phyloP scores from a whole-genome alignment of 2,113 vertebrate genomes.

The Cottus gobio region DNA sequence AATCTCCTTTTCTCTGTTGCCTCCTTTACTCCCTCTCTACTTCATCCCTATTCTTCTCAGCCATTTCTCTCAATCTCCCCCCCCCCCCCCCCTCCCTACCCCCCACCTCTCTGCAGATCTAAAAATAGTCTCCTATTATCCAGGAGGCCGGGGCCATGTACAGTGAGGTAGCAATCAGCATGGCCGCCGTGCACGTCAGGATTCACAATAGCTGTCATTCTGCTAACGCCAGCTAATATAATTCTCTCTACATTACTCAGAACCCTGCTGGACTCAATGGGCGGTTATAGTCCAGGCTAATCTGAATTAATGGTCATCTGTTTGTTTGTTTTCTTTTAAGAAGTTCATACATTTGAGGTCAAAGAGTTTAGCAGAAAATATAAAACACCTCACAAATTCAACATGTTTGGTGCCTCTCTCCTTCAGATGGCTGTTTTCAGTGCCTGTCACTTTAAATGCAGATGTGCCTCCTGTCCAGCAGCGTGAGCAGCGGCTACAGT shows the following conservation, averaged over 20 bases:
- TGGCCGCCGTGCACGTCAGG: conserved; percentile 76
- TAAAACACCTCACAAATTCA: conserved; percentile 11
- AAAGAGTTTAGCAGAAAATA: conserved; percentile 7
- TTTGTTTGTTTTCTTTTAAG: conserved; percentile 24
- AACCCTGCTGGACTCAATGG: conserved; percentile 49
- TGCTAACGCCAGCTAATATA: conserved; percentile 75
- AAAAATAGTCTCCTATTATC: conserved; percentile 84
- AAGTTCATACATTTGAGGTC: conserved; percentile 22
- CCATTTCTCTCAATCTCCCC: conserved; percentile 42
- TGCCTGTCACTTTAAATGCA: conserved; percentile 25
- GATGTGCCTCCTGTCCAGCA: conserved; percentile 20
- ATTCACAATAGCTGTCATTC: conserved; percentile 80
- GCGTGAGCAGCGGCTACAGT: not conserved
- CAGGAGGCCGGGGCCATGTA: conserved; percentile 74
- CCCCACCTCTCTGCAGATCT: conserved; percentile 58
- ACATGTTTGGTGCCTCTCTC: not conserved
- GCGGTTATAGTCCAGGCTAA: conserved; percentile 53
- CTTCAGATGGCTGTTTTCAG: conserved; percentile 2
- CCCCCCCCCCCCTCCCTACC: not conserved
- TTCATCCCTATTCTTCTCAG: conserved; percentile 62
- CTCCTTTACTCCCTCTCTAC: conserved; percentile 44
- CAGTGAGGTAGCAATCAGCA: conserved; percentile 81
- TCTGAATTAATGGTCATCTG: conserved; percentile 45
- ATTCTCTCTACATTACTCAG: conserved; percentile 64
- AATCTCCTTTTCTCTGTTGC: conserved; percentile 58